Percentiles rank a stretch among this genome's conserved stretches.
These are phyloP conservation scores for Pteropus alecto DNA, from an alignment of 2,113 vertebrate genomes.

Conservation along the genomic window DNA sequence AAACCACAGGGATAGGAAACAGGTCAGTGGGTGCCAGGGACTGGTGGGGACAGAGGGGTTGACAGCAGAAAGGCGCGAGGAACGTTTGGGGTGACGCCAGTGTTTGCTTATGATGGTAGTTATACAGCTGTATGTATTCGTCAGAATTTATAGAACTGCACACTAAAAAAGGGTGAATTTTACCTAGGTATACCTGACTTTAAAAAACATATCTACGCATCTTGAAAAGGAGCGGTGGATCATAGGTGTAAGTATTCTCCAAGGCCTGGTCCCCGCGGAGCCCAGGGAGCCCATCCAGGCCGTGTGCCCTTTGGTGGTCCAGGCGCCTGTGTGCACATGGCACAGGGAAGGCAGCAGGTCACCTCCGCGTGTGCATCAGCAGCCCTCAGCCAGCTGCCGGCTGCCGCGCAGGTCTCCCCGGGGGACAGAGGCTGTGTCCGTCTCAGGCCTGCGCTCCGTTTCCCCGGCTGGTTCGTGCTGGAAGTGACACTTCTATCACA, in stretches of 20 bases:
- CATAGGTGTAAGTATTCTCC: not conserved
- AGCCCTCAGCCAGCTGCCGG: not conserved
- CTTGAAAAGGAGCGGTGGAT: not conserved
- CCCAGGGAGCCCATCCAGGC: not conserved
- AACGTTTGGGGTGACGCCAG: not conserved
- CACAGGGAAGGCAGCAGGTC: not conserved
- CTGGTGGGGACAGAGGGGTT: not conserved
- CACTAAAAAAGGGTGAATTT: not conserved
- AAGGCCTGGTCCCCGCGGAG: not conserved
- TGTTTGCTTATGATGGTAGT: not conserved
- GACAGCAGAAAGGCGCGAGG: not conserved
- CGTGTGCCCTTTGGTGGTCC: accelerated
- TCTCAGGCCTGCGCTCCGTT: not conserved
- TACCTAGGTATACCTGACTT: not conserved
- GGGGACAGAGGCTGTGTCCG: accelerated
- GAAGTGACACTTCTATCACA: not conserved
- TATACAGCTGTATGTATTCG: not conserved
- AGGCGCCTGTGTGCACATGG: not conserved
- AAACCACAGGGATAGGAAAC: not conserved
- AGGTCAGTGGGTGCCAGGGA: not conserved
- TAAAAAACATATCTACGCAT: not conserved
- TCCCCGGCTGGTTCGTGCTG: not conserved
- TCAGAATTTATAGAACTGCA: not conserved
- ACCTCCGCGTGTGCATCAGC: not conserved
- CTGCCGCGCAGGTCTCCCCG: not conserved